Evolutionary conservation across 1,140 invertebrate species (phyloP).

Genomic region (Procambarus virginalis): DNA sequence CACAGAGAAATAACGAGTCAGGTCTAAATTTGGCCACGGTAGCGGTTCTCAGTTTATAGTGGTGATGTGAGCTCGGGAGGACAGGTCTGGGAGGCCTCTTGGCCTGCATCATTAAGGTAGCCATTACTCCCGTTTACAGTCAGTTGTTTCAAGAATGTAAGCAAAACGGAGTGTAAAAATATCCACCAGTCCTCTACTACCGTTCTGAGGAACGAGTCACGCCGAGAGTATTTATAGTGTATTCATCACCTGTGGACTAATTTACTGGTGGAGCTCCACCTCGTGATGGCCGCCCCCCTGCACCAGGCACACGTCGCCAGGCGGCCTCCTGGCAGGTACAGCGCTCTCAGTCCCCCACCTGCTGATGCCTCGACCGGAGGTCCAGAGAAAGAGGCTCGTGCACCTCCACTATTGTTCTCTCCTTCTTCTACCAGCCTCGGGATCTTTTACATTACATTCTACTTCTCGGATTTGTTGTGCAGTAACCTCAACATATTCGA

Average conservation of each 20-base stretch:
- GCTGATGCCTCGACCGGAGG: conserved; percentile 40
- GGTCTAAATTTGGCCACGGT: conserved; percentile 3
- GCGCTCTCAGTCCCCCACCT: conserved; percentile 48
- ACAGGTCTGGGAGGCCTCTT: background rate
- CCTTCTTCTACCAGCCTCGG: background rate
- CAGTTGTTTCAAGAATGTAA: background rate
- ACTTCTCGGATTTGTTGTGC: background rate
- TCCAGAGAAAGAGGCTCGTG: conserved; percentile 48
- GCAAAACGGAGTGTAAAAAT: background rate
- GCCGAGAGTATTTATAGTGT: conserved; percentile 29
- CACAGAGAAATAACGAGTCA: background rate
- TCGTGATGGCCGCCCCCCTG: background rate
- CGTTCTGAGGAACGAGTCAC: conserved; percentile 16
- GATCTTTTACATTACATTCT: background rate
- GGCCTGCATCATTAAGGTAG: background rate
- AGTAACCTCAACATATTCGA: background rate
- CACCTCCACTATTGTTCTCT: background rate
- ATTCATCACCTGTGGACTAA: conserved; percentile 27
- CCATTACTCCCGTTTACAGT: background rate
- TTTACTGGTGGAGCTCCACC: background rate
- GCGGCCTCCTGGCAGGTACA: background rate
- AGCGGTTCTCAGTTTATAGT: background rate
- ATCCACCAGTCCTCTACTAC: background rate
- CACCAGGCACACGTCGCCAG: conserved; percentile 5
- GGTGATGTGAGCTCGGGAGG: background rate